A percentile compares a stretch with the other conserved stretches of the same genome.
Conservation (phyloP, 2,797 vertebrate genomes). For the Anguilla megastoma region DNA sequence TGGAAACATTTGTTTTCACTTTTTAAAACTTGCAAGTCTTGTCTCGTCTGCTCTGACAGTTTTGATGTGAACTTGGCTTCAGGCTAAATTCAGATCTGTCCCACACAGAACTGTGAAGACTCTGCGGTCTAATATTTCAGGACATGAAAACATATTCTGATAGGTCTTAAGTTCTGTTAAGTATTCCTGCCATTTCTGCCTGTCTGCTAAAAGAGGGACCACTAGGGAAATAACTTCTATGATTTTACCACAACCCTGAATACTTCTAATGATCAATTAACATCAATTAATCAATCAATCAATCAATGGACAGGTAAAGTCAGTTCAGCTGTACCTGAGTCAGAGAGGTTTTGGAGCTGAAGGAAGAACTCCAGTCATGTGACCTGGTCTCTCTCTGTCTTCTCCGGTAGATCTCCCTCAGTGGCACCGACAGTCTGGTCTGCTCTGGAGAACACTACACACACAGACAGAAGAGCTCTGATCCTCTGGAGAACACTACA, state of each 20-base stretch:
- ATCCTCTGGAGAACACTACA: too few relatives aligned
- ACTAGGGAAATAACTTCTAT: neutral
- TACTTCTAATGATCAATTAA: neutral
- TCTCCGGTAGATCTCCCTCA: slow-evolving; percentile 87
- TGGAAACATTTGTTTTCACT: neutral
- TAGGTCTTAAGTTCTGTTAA: neutral
- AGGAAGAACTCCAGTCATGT: slow-evolving; percentile 70
- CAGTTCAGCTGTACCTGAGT: slow-evolving; percentile 75
- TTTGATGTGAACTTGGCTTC: neutral
- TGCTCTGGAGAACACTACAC: slow-evolving; percentile 71
- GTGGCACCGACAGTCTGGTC: slow-evolving; percentile 69
- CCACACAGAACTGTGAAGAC: neutral
- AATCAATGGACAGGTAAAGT: neutral
- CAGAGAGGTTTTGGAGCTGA: slow-evolving; percentile 69
- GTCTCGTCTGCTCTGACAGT: neutral
- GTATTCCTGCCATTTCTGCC: neutral
- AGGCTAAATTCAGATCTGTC: neutral
- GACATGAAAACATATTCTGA: neutral
- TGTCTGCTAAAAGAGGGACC: too few relatives aligned
- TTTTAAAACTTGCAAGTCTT: neutral
- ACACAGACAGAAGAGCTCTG: neutral
- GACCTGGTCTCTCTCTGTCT: slow-evolving; percentile 76
- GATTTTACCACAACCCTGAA: neutral
- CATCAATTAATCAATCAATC: neutral
- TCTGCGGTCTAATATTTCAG: neutral